A percentile compares a stretch with the other conserved stretches of the same genome.
These are phyloP conservation scores for Dioctria linearis DNA, from an alignment of 2,888 invertebrate species.

Conservation along the genomic window DNA sequence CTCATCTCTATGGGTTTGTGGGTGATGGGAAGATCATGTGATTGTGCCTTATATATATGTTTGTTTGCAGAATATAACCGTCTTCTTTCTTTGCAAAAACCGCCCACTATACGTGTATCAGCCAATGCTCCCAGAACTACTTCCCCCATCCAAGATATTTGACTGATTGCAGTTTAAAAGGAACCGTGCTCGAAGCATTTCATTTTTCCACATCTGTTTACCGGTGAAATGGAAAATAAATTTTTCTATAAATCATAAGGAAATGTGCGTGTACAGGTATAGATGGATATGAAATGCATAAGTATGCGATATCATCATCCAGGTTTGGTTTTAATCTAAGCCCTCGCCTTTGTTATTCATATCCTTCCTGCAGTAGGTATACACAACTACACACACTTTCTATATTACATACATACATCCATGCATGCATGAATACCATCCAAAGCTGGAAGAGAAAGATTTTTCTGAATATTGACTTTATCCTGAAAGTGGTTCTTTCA, in stretches of 20 bases:
- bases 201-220: constrained; percentile 53
- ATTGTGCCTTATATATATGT: constrained; percentile 2
- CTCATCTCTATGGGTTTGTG: neutral
- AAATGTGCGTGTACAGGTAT: constrained; percentile 21
- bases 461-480: constrained; percentile 5
- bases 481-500: neutral
- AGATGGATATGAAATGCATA: neutral
- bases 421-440: neutral
- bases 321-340: too few species aligned
- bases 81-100: neutral
- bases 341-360: too few species aligned
- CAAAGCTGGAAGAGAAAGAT: constrained; percentile 15
- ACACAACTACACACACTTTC: neutral
- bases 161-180: constrained; percentile 52
- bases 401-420: neutral
- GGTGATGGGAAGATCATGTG: neutral
- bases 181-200: constrained; percentile 23
- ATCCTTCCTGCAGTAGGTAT: too few species aligned
- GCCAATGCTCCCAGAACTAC: neutral
- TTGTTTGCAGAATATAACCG: constrained; percentile 19
- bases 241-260: constrained; percentile 55
- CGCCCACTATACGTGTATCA: neutral
- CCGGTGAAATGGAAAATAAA: constrained; percentile 54
- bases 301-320: too few species aligned
- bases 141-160: constrained; percentile 27